Evolutionary conservation across 1,140 invertebrate genomes (phyloP).

Genomic region (Eupeodes corollae): DNA sequence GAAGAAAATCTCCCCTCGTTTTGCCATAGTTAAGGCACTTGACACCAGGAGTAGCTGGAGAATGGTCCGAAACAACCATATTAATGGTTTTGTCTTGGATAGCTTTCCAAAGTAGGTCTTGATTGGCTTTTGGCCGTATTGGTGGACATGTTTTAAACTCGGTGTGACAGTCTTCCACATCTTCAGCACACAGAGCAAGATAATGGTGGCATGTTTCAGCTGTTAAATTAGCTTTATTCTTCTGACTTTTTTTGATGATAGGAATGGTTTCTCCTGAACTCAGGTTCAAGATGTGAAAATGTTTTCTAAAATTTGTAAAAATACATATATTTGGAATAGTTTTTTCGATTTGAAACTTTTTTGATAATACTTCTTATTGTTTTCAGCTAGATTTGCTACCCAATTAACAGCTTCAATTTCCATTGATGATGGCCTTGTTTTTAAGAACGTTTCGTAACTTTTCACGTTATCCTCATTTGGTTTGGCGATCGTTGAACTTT

Average conservation of each 20-base stretch:
- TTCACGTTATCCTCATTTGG: slow-evolving; percentile 37
- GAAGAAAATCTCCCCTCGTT: slow-evolving; percentile 47
- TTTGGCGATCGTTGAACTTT: background rate
- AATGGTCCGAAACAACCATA: slow-evolving; percentile 59
- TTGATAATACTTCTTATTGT: slow-evolving; percentile 45
- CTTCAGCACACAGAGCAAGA: slow-evolving; percentile 49
- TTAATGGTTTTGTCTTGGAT: slow-evolving; percentile 45
- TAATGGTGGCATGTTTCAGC: slow-evolving; percentile 67
- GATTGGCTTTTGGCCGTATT: slow-evolving; percentile 48
- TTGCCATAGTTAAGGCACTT: slow-evolving; percentile 41
- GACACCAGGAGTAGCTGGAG: slow-evolving; percentile 54
- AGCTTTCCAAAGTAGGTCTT: slow-evolving; percentile 52
- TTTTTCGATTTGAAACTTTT: background rate
- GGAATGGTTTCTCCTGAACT: slow-evolving; percentile 48
- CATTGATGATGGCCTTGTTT: slow-evolving; percentile 52
- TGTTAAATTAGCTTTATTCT: slow-evolving; percentile 41
- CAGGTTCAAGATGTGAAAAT: slow-evolving; percentile 61
- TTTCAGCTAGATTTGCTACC: slow-evolving; percentile 43
- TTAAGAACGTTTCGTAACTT: slow-evolving; percentile 51
- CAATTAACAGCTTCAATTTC: slow-evolving; percentile 52
- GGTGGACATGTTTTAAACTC: slow-evolving; percentile 64
- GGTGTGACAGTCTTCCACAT: slow-evolving; percentile 48
- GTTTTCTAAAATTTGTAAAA: slow-evolving; percentile 38
- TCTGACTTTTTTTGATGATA: slow-evolving; percentile 38
- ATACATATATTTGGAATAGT: background rate